These are phyloP conservation scores for Manis javanica DNA, from an alignment of 2,797 vertebrate genomes.

Conservation along the genomic window DNA sequence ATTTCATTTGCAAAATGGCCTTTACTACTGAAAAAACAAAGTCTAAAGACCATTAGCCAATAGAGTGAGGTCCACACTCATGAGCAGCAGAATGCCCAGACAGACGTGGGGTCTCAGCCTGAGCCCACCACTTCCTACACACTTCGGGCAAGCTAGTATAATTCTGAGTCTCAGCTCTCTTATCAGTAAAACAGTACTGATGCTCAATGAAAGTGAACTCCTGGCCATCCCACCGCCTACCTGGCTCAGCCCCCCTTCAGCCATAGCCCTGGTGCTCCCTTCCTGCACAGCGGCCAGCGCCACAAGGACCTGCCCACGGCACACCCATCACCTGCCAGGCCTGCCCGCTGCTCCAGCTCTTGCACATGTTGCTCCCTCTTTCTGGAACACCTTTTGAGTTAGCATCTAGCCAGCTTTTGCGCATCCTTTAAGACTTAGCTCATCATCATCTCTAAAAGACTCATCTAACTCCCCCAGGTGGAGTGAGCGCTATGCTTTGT, in stretches of 20 bases:
- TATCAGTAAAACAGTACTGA: not conserved
- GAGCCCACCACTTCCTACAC: not conserved
- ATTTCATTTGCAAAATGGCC: slow-evolving; percentile 21
- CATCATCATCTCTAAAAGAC: not conserved
- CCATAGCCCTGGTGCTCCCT: not conserved
- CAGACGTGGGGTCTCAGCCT: not conserved
- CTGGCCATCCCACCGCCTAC: not conserved
- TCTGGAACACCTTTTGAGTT: not conserved
- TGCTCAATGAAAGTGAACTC: not conserved
- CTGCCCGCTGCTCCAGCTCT: not conserved
- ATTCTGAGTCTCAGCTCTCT: not conserved
- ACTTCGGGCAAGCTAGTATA: not conserved
- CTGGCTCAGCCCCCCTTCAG: not conserved
- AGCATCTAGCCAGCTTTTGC: not conserved
- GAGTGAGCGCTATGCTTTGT: not conserved
- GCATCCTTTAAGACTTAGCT: not conserved
- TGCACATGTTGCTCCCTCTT: not conserved
- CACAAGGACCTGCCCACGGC: fast-evolving
- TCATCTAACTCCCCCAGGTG: not conserved
- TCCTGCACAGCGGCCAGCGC: not conserved
- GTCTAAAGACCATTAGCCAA: not conserved
- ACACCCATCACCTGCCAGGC: not conserved
- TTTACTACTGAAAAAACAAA: not conserved
- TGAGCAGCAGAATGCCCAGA: not conserved
- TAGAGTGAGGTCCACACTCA: not conserved